These are phyloP conservation scores for Arctopsyche grandis DNA, from an alignment of 1,140 invertebrate genomes.

Conservation along the genomic window DNA sequence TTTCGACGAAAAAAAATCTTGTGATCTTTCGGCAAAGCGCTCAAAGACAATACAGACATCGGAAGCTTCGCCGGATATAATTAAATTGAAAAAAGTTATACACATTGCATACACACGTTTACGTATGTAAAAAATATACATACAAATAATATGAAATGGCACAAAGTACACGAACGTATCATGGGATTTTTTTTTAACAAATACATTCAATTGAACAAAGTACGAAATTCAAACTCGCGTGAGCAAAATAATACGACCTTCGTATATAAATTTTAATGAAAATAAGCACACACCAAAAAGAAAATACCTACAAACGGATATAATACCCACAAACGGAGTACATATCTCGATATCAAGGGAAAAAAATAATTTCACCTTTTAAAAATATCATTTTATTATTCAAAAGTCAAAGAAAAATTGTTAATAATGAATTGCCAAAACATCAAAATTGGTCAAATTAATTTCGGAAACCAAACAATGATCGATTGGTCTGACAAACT, in stretches of 20 bases:
- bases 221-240: background rate
- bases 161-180: background rate
- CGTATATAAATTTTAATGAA: constrained; percentile 4
- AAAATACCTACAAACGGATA: constrained; percentile 7
- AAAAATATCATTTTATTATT: no score
- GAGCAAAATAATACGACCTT: background rate
- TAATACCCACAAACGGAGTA: no score
- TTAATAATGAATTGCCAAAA: background rate
- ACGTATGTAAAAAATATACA: background rate
- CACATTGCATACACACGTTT: background rate
- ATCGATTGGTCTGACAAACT: no score
- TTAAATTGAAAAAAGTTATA: constrained; percentile 27
- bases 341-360: no score
- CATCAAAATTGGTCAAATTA: background rate
- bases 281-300: constrained; percentile 15
- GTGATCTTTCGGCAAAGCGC: background rate
- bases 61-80: background rate
- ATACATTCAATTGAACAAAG: no score
- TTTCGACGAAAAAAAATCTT: background rate
- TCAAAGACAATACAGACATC: background rate
- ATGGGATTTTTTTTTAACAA: no score
- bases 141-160: background rate
- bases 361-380: background rate
- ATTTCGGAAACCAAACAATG: no score
- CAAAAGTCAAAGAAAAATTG: no score